phyloP scores from a whole-genome alignment of 1,140 invertebrate genomes.

The Drosophila repleta region DNA sequence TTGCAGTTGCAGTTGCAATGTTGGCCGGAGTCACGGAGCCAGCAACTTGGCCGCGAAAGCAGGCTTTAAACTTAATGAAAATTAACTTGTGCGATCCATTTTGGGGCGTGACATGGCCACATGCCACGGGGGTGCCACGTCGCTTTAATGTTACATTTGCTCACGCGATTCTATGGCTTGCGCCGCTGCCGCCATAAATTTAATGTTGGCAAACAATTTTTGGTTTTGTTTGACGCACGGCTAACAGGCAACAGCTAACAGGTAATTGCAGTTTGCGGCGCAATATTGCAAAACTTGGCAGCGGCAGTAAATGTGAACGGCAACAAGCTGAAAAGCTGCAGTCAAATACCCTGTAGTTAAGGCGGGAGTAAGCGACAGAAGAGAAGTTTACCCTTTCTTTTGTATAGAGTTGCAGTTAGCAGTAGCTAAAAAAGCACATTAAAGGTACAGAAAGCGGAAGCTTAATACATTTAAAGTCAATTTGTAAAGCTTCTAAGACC shows the following conservation, averaged over 20 bases:
- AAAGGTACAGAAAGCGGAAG: too few species aligned
- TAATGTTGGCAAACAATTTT: conserved; percentile 50
- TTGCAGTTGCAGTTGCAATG: neutral
- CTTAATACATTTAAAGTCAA: too few species aligned
- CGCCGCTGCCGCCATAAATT: conserved; percentile 54
- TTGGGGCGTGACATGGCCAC: conserved; percentile 21
- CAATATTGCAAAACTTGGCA: conserved; percentile 52
- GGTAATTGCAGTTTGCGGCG: conserved; percentile 71
- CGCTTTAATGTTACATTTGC: conserved; percentile 39
- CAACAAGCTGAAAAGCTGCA: conserved; percentile 35
- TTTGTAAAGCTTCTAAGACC: neutral
- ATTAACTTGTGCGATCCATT: conserved; percentile 72
- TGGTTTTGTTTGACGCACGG: conserved; percentile 48
- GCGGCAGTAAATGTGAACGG: conserved; percentile 38
- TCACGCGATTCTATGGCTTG: conserved; percentile 34
- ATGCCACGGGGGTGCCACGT: conserved; percentile 21
- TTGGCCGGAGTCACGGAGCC: conserved; percentile 3
- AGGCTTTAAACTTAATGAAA: conserved; percentile 65
- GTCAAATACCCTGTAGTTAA: neutral
- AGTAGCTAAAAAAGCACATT: neutral
- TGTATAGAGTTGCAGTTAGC: too few species aligned
- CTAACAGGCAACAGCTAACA: conserved; percentile 49
- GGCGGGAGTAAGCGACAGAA: neutral
- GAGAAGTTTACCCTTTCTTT: too few species aligned
- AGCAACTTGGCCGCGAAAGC: conserved; percentile 19